Base-by-base conservation (phyloP, 2,797 vertebrate genomes). In the Mus caroli region DNA sequence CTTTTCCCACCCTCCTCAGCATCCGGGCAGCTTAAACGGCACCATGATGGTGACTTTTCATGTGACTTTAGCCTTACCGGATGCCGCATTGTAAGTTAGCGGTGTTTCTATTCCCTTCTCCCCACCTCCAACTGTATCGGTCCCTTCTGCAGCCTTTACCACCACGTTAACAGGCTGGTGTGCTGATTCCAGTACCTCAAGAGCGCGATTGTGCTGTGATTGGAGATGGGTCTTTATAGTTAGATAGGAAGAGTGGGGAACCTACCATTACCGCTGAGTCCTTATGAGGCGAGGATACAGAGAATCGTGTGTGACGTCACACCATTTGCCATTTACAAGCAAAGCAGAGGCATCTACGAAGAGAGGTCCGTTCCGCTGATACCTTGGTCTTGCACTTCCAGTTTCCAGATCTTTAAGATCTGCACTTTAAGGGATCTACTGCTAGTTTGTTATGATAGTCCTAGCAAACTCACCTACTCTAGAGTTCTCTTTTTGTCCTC, bases 1-100 rank as follows among this genome's bases (percentile, higher is more conserved):
- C 26, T 62, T 8, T 15, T 0, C 0, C 1, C 3, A 0, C 6
- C 3, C 10, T 58, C 15, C 5, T 7, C 4, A 52, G 54, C 14
- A 17, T 8, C 2, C 17, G 20, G 17, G 40, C n/a, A 71, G 37
- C 28, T 11, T 11, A 10, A 78, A 13, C 1, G 62, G 3, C 5
- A 24, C n/a, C 71, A n/a, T 0, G 15, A 37, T 64, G 11, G 26
- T 67, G 19, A n/a, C 2, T 1, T 50, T 50, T 50, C 50, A 50
- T 1, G 15, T 54, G 54, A 54, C 54, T 78, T 67, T n/a, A 69
- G 12, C 31, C 3, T 34, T 11, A n/a, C 1, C 1, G 11, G 14
- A 43, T 58, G 43, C 3, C 10, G 6, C 92, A 11, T 19, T n/a
- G 73, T 34, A 40, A 22, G 22, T 80, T 43, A 80, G 52, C 10